Evolutionary conservation across 2,888 invertebrate genomes (phyloP).

Genomic region (Leucania comma): DNA sequence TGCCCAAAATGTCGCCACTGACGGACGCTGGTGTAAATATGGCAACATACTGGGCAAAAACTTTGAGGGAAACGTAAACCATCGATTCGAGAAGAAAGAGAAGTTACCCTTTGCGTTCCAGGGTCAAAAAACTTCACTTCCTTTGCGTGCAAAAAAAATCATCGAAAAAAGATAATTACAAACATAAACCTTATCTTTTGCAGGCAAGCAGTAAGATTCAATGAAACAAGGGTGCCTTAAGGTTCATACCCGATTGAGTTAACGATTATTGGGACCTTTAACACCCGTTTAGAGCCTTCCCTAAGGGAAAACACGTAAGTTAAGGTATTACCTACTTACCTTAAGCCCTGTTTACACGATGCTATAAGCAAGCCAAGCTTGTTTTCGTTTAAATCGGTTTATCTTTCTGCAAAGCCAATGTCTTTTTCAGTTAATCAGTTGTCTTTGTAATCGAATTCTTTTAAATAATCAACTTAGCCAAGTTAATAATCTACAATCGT

Average conservation of each 20-base stretch:
- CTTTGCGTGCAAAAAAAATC: neutral
- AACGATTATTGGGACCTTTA: constrained; percentile 60
- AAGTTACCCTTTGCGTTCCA: too few species aligned
- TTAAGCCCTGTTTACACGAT: constrained; percentile 18
- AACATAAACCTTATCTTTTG: constrained; percentile 41
- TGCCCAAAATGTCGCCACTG: too few species aligned
- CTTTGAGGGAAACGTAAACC: too few species aligned
- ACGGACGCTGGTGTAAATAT: too few species aligned
- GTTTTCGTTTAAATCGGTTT: neutral
- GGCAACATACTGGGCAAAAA: too few species aligned
- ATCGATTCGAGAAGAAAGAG: too few species aligned
- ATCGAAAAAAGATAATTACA: constrained; percentile 16
- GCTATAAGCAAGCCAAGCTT: constrained; percentile 1
- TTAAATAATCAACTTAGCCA: too few species aligned
- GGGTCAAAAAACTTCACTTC: too few species aligned
- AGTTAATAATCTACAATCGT: too few species aligned
- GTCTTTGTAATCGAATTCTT: neutral
- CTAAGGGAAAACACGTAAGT: constrained; percentile 45
- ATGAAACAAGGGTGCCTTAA: constrained; percentile 51
- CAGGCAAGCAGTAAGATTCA: constrained; percentile 54
- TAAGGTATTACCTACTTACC: constrained; percentile 25
- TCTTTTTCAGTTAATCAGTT: neutral
- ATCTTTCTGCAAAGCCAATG: neutral
- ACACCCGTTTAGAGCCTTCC: constrained; percentile 42
- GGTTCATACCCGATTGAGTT: constrained; percentile 57